Base-by-base conservation (phyloP, 2,888 invertebrate genomes). In the Agrilus biguttatus region DNA sequence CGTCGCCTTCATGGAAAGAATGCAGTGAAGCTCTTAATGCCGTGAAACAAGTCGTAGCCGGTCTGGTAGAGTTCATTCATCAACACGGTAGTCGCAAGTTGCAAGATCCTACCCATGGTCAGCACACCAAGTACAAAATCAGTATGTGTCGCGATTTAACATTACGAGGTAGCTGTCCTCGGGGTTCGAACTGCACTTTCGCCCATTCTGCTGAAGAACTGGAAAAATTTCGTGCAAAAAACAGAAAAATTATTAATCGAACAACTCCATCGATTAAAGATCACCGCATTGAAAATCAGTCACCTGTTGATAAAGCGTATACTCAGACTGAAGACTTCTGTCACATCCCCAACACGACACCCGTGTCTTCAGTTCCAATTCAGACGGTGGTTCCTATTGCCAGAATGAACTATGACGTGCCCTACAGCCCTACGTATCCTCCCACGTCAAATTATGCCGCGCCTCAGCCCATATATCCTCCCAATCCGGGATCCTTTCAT, bases 141-240 rank as follows among this genome's bases (percentile, higher is more conserved):
- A 83, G 84, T 57, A 81, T 92, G 78, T 93, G 92, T 54, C 75
- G 92, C 1, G 91, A 93, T 64, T 72, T 89, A 8, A 77, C 81
- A 1, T 71, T 82, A 19, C 73, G 85, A 12, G 80, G 86, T 0
- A 80, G 77, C 47, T 95, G 95, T 61, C 91, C 92, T 0, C 72
- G 92, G 8, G 88, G 90, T 5, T 78, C 77, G 36, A 80, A 81
- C 53, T 95, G 95, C 63, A 90, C 88, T 1, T 95, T 91, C 68
- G 90, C 92, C 6, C 93, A 95, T 63, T 86, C 87, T 1, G 85
- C 86, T 50, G 86, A 90, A 49, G 95, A 95, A 63, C 69, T 92
- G 34, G 91, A 92, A 57, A 83, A 84, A 78, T 80, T 80, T 56
- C 69, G 80, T 42, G 75, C 79, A 5, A 79, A 79, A 55, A 78